phyloP scores from a whole-genome alignment of 1,140 invertebrate genomes.

The Trichonephila clavipes region DNA sequence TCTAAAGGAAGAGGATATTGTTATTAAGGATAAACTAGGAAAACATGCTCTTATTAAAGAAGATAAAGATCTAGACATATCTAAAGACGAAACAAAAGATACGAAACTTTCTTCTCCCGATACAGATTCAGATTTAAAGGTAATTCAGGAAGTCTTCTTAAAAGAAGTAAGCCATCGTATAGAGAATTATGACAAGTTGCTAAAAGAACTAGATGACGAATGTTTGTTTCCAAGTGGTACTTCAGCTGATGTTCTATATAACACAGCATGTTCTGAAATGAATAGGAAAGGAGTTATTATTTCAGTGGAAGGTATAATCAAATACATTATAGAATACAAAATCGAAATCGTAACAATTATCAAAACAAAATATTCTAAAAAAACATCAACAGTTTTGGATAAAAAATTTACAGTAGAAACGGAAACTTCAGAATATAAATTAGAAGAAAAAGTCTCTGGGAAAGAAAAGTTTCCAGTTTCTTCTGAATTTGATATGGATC shows the following conservation, averaged over 20 bases:
- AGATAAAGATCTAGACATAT: background rate
- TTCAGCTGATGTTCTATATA: background rate
- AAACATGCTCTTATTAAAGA: background rate
- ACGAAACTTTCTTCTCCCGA: background rate
- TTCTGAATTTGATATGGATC: background rate
- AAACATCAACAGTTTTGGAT: background rate
- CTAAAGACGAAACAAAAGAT: background rate
- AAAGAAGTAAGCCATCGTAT: background rate
- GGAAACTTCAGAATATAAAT: background rate
- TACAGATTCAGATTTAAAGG: constrained; percentile 61
- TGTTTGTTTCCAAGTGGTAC: constrained; percentile 1
- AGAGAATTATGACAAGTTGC: constrained; percentile 76
- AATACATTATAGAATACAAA: constrained; percentile 61
- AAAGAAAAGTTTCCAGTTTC: background rate
- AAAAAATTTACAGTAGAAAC: background rate
- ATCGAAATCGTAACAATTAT: constrained; percentile 55
- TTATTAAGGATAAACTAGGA: too few species aligned
- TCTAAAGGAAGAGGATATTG: too few species aligned
- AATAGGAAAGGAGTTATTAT: background rate
- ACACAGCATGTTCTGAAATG: constrained; percentile 27
- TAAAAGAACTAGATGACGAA: background rate
- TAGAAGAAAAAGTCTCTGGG: background rate
- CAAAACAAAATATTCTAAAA: constrained; percentile 54
- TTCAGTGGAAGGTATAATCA: background rate
- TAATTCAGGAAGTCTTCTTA: background rate